Base-by-base conservation (phyloP, 2,113 vertebrate genomes). In the Patagioenas fasciata region DNA sequence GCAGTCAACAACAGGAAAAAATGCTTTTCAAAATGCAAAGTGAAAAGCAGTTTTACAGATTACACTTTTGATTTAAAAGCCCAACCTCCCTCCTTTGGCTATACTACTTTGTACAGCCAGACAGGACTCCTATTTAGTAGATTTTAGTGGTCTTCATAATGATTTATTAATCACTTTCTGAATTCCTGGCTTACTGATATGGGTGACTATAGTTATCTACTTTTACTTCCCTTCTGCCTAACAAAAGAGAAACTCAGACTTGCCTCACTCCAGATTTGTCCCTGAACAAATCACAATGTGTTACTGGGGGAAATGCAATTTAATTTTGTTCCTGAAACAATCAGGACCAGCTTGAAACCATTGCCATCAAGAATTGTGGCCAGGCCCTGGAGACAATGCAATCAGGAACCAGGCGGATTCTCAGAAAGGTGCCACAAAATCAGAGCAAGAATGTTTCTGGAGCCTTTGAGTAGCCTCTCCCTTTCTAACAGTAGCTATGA, bases 91-190 rank as follows among this genome's bases (percentile, higher is more conserved):
- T 93, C 53, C 25, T 47, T 47, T 47, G 44, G 44, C 44, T 47
- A 47, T 47, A 83, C 15, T 78, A 91, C 88, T 97, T 93, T 98
- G 79, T 96, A 90, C 31, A 96, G 97, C 61, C 97, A 98, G 92
- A 97, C 66, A 95, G 89, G 88, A 81, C 86, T 96, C 96, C 95
- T 96, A 97, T 97, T 97, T 94, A 96, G 87, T 79, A 96, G 94
- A 97, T 92, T 96, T 96, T 94, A 97, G 84, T 96, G 79, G 91
- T 97, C 97, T 98, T 98, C 98, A 95, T 96, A 97, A 95, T 91
- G 98, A 98, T 98, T 98, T 98, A 98, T 97, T 93, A 98, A 98
- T 98, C 98, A 97, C 96, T 98, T 97, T 96, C 98, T 97, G 97
- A 98, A 99, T 98, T 98, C 97, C 97, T 98, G 91, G 87, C 97